Percentiles rank a stretch among this genome's conserved stretches.
phyloP scores from a whole-genome alignment of 2,113 vertebrate genomes.

The Clarias macrocephalus region DNA sequence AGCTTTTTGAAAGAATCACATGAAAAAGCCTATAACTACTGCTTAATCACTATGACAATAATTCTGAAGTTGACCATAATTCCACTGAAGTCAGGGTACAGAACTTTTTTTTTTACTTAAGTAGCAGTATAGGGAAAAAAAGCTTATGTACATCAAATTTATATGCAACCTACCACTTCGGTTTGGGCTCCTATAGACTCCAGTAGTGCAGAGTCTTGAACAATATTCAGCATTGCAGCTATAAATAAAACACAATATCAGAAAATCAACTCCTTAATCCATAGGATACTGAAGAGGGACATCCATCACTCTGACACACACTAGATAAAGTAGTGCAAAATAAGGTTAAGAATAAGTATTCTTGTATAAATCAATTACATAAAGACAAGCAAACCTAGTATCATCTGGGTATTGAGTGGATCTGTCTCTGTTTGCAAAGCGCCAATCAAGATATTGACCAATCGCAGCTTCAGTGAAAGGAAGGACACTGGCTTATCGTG shows the following conservation, averaged over 20 bases:
- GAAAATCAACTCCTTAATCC: background rate
- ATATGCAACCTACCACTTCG: conserved; percentile 70
- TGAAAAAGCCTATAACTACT: background rate
- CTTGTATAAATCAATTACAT: background rate
- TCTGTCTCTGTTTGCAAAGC: conserved; percentile 90
- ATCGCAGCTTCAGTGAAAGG: conserved; percentile 85
- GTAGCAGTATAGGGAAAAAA: background rate
- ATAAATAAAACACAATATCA: conserved; percentile 33
- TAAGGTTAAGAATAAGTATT: background rate
- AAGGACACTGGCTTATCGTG: conserved; percentile 85
- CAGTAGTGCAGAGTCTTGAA: conserved; percentile 85
- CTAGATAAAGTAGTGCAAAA: background rate
- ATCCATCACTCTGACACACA: background rate
- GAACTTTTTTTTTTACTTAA: background rate
- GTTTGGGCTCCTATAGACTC: conserved; percentile 82
- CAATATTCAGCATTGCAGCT: conserved; percentile 91
- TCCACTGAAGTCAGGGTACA: background rate
- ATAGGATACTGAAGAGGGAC: background rate
- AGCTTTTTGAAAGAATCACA: background rate
- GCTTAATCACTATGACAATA: background rate
- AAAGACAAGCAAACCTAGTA: conserved; percentile 77
- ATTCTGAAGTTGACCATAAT: background rate
- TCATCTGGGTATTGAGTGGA: conserved; percentile 89
- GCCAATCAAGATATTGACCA: conserved; percentile 88
- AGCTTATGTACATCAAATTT: background rate